Percentiles rank a stretch among this genome's conserved stretches.
Evolutionary conservation across 2,888 invertebrate genomes (phyloP).

Genomic region (Conistra vaccinii): DNA sequence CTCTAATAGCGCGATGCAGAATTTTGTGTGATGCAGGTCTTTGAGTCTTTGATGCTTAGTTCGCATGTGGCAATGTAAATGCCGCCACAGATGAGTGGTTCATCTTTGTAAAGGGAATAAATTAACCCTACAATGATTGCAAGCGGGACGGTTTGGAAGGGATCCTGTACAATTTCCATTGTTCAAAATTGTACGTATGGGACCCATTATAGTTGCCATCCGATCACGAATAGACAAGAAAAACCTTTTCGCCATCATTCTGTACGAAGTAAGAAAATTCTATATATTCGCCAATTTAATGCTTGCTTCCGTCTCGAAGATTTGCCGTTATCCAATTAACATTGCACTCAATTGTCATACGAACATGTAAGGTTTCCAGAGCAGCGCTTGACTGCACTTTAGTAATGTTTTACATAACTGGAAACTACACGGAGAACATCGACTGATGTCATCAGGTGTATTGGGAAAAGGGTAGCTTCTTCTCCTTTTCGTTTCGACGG

Average conservation of each 20-base stretch:
- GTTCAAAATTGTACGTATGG: background rate
- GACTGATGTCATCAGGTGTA: background rate
- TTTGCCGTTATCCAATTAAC: conserved; percentile 68
- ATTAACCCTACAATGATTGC: background rate
- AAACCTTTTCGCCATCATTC: background rate
- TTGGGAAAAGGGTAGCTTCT: background rate
- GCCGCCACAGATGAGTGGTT: too few relatives aligned
- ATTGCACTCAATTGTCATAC: conserved; percentile 52
- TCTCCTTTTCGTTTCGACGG: background rate
- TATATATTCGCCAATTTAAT: background rate
- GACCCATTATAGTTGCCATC: background rate
- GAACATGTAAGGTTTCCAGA: conserved; percentile 65
- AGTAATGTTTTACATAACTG: conserved; percentile 28
- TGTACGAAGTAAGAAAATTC: background rate
- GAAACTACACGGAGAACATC: conserved; percentile 4
- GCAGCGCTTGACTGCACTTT: conserved; percentile 30
- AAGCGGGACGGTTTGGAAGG: too few relatives aligned
- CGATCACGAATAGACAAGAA: conserved; percentile 4
- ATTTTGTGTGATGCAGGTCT: too few relatives aligned
- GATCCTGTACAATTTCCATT: background rate
- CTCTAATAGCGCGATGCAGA: too few relatives aligned
- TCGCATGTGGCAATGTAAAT: too few relatives aligned
- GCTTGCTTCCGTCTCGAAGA: background rate
- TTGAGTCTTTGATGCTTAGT: too few relatives aligned
- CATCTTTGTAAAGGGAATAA: background rate